These are phyloP conservation scores for Scytalopus superciliaris DNA, from an alignment of 2,113 vertebrate species.

Conservation along the genomic window DNA sequence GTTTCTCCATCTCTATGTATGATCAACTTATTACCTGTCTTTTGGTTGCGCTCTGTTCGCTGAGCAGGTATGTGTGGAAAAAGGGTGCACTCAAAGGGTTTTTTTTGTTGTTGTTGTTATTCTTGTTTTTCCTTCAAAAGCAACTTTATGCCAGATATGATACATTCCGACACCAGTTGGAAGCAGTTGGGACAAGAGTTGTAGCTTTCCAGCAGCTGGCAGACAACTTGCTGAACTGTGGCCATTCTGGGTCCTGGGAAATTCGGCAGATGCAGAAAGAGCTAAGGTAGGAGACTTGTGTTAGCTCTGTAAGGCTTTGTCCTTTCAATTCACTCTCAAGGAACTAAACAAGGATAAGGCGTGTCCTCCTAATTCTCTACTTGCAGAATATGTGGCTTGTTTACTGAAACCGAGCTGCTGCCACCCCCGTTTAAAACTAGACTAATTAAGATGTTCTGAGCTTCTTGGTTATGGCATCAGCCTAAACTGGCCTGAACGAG, in stretches of 20 bases:
- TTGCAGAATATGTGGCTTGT: background rate
- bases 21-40: background rate
- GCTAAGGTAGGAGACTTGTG: constrained; percentile 74
- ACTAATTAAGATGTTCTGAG: background rate
- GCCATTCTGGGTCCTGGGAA: constrained; percentile 68
- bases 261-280: constrained; percentile 73
- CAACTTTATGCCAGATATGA: constrained; percentile 79
- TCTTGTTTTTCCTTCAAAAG: constrained; percentile 64
- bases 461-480: background rate
- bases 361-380: background rate
- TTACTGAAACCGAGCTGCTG: background rate
- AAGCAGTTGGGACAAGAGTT: constrained; percentile 73
- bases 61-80: background rate
- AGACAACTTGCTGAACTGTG: constrained; percentile 67
- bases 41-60: background rate
- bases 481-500: background rate
- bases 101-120: background rate
- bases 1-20: background rate
- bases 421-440: background rate
- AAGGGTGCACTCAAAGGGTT: background rate
- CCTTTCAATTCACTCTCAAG: background rate
- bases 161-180: constrained; percentile 79
- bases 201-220: constrained; percentile 72
- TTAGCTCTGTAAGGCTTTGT: background rate
- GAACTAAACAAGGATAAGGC: background rate